Evolutionary conservation across 2,797 vertebrate species (phyloP).

Genomic region (Anguilla megastoma): DNA sequence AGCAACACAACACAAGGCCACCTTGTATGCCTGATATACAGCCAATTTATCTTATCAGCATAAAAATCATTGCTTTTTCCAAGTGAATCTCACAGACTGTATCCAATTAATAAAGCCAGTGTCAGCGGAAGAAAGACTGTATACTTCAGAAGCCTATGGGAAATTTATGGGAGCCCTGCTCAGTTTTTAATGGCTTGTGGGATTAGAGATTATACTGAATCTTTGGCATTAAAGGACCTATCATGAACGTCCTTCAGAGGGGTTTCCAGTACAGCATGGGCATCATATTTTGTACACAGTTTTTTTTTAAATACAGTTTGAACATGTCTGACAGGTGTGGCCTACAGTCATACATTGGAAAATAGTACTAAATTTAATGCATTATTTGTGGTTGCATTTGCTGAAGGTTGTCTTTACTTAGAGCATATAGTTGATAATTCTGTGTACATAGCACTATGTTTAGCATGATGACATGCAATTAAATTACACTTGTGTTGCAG

Average conservation of each 20-base stretch:
- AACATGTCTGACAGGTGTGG: too few species aligned
- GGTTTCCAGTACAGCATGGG: not conserved
- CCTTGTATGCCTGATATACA: not conserved
- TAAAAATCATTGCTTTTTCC: not conserved
- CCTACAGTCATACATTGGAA: not conserved
- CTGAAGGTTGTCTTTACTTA: not conserved
- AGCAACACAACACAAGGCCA: not conserved
- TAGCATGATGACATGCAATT: not conserved
- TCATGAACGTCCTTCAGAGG: not conserved
- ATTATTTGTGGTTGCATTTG: not conserved
- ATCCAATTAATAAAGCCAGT: not conserved
- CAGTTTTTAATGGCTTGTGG: not conserved
- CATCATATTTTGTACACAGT: not conserved
- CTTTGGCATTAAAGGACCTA: not conserved
- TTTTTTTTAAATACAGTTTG: not conserved
- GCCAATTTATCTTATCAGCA: conserved; percentile 8
- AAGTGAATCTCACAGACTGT: not conserved
- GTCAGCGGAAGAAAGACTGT: not conserved
- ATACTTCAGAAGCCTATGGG: not conserved
- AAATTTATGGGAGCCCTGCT: not conserved
- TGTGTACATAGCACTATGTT: not conserved
- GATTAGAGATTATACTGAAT: conserved; percentile 14
- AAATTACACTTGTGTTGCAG: not conserved
- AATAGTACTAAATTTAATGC: not conserved
- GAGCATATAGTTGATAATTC: not conserved